Conservation (phyloP, 2,113 vertebrate species). For the Epinephelus fuscoguttatus region DNA sequence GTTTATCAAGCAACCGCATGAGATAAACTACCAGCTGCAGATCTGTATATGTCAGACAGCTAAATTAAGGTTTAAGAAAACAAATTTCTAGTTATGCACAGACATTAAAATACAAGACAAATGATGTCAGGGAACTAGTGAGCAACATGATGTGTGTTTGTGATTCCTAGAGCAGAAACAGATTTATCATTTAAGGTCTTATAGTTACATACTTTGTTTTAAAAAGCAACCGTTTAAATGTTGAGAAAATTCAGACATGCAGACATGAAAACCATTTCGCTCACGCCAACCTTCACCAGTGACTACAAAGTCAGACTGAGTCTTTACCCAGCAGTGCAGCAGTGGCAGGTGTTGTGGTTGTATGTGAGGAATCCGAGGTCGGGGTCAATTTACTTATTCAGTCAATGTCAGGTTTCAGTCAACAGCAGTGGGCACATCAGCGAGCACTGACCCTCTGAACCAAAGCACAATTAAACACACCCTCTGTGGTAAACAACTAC, state of each 20-base stretch:
- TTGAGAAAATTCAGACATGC: not conserved
- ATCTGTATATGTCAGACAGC: not conserved
- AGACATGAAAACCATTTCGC: conserved; percentile 6
- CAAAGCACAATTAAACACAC: not conserved
- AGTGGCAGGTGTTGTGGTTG: conserved; percentile 57
- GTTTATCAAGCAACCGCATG: not conserved
- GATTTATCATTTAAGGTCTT: not conserved
- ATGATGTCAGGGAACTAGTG: not conserved
- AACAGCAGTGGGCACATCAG: conserved; percentile 16
- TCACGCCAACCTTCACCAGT: conserved; percentile 23
- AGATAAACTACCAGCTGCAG: not conserved
- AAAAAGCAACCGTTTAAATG: not conserved
- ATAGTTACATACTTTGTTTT: not conserved
- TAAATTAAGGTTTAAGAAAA: not conserved
- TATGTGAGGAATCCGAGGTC: conserved; percentile 50
- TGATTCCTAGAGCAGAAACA: not conserved
- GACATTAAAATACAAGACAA: not conserved
- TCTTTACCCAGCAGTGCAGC: conserved; percentile 25
- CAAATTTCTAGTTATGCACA: not conserved
- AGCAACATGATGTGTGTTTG: not conserved
- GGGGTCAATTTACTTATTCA: conserved; percentile 44
- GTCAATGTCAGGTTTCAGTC: conserved; percentile 54
- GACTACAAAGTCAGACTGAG: conserved; percentile 32
- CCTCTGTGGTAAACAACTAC: conserved; percentile 1
- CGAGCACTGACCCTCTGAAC: conserved; percentile 20